These are phyloP conservation scores for Papilio demoleus DNA, from an alignment of 2,888 invertebrate species.

Conservation along the genomic window DNA sequence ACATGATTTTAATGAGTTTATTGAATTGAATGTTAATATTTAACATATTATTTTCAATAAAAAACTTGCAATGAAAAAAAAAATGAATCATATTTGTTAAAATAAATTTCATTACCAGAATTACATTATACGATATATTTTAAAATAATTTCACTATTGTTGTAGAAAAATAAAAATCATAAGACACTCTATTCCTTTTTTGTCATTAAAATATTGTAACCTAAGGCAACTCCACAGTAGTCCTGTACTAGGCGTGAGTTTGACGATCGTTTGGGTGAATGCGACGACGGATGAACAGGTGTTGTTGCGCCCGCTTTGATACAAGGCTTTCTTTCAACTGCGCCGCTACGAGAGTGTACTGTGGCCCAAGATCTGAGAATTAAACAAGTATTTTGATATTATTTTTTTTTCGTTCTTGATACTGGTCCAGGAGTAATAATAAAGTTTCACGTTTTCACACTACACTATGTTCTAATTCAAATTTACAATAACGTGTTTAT, in stretches of 20 bases:
- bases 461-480: no score
- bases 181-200: background rate
- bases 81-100: no score
- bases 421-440: no score
- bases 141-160: no score
- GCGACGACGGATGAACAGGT: slow-evolving; percentile 79
- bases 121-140: no score
- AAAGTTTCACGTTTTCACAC: no score
- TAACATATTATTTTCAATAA: background rate
- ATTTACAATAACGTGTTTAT: no score
- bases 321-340: slow-evolving; percentile 47
- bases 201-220: background rate
- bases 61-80: background rate
- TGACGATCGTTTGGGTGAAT: slow-evolving; percentile 75
- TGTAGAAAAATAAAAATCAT: no score
- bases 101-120: no score
- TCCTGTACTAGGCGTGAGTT: slow-evolving; percentile 47
- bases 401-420: background rate
- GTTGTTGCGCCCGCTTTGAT: slow-evolving; percentile 63
- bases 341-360: slow-evolving; percentile 53
- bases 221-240: slow-evolving; percentile 18
- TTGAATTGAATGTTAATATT: slow-evolving; percentile 2
- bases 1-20: background rate
- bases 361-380: slow-evolving; percentile 49
- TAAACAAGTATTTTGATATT: no score